Percentiles rank a stretch among this genome's conserved stretches.
Conservation (phyloP, 1,140 invertebrate genomes). For the Chlorops oryzae region DNA sequence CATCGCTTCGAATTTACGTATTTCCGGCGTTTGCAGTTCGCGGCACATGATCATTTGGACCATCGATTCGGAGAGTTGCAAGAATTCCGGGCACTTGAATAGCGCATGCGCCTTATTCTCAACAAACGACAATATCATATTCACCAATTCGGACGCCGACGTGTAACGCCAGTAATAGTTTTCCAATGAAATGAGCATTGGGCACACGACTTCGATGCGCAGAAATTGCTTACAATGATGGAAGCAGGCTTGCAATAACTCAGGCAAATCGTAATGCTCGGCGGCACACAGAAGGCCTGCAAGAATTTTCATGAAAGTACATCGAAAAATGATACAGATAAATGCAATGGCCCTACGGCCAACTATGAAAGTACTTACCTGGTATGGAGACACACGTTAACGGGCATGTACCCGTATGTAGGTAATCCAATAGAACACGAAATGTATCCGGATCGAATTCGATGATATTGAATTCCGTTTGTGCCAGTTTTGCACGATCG, state of each 20-base stretch:
- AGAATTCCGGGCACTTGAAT: slow-evolving; percentile 76
- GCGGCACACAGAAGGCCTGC: slow-evolving; percentile 80
- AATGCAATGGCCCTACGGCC: background rate
- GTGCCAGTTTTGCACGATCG: slow-evolving; percentile 80
- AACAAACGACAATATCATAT: slow-evolving; percentile 87
- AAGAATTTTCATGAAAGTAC: too few relatives aligned
- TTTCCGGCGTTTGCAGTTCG: slow-evolving; percentile 77
- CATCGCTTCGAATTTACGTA: slow-evolving; percentile 93
- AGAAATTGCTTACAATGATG: slow-evolving; percentile 92
- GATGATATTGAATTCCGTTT: slow-evolving; percentile 92
- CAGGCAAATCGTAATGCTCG: slow-evolving; percentile 89
- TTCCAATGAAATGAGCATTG: slow-evolving; percentile 85
- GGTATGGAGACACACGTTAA: slow-evolving; percentile 87
- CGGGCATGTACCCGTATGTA: slow-evolving; percentile 87
- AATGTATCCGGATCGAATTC: slow-evolving; percentile 94
- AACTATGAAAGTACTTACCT: slow-evolving; percentile 41
- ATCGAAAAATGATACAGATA: too few relatives aligned
- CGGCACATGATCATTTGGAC: slow-evolving; percentile 90
- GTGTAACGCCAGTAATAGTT: slow-evolving; percentile 95
- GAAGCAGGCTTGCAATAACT: slow-evolving; percentile 88
- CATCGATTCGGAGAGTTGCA: slow-evolving; percentile 87
- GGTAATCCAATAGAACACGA: slow-evolving; percentile 80
- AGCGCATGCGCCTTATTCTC: slow-evolving; percentile 77
- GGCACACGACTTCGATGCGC: slow-evolving; percentile 84
- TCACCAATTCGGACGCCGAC: slow-evolving; percentile 85